Base-by-base conservation (phyloP, 2,888 invertebrate genomes). In the Drosophila algonquin region DNA sequence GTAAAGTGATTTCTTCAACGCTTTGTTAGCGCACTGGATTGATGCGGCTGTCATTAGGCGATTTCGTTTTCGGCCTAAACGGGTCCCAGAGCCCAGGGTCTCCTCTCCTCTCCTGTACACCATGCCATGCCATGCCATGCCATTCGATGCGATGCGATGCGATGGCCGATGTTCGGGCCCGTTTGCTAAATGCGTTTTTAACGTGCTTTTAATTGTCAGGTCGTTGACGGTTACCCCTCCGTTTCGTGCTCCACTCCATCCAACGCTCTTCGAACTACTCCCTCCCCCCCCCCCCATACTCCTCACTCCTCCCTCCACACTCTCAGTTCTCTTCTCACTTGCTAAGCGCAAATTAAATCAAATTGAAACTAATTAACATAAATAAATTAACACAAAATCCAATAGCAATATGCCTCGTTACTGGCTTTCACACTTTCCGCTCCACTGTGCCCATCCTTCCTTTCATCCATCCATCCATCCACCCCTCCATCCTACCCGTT, bases 1-100 rank as follows among this genome's bases (percentile, higher is more conserved):
- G 90, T 90, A 90, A 90, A 90, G 90, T 90, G 90, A 90, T 90
- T 90, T 90, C 90, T 89, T 89, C 90, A 90, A 90, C 90, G 90
- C 90, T 89, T 90, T 89, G 90, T 90, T 90, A 90, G 82, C 88
- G 83, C 87, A 80, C 73, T 83, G 90, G 85, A 90, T 90, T 90
- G 81, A 90, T 90, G 89, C 80, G 77, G 75, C 76, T 80, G 85
- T 88, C 89, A 90, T 90, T 90, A 89, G 80, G 77, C 79, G 84
- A 80, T 79, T 83, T 81, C 76, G 81, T 79, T 80, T 85, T 83
- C 76, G 80, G 79, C 76, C 81, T 81, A 88, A 80, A 76, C 78
- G 81, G 77, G 76, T 77, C 79, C 63, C 71, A 71, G 47, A 53
- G 46, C 40, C 21, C 35, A 63, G 18, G 61, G 5, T 59, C 44